Evolutionary conservation across 2,113 vertebrate genomes (phyloP).

Genomic region (Dasypus novemcinctus): DNA sequence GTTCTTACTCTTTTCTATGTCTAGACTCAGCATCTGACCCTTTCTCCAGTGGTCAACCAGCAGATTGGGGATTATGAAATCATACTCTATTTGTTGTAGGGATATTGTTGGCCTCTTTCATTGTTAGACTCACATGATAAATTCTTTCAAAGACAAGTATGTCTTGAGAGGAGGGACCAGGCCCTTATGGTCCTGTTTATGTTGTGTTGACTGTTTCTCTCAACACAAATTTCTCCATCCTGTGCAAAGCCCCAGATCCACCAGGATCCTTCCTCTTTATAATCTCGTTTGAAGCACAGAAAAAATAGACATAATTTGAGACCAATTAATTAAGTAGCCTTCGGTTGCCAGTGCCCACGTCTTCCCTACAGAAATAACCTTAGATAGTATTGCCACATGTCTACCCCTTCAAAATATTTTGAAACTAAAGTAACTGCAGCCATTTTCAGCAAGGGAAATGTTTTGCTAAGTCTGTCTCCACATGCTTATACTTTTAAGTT

Average conservation of each 20-base stretch:
- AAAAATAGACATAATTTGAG: conserved; percentile 2
- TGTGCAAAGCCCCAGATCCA: not conserved
- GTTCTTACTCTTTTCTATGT: not conserved
- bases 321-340: not conserved
- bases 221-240: not conserved
- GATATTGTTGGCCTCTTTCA: not conserved
- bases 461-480: not conserved
- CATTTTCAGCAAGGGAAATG: not conserved
- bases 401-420: not conserved
- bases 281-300: not conserved
- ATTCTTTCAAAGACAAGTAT: conserved; percentile 22
- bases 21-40: not conserved
- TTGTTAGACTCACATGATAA: not conserved
- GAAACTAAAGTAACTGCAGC: not conserved
- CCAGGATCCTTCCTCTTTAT: not conserved
- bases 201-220: not conserved
- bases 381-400: not conserved
- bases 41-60: not conserved
- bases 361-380: not conserved
- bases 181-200: not conserved
- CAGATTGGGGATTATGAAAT: not conserved
- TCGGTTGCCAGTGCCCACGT: not conserved
- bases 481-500: not conserved
- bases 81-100: not conserved
- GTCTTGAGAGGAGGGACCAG: not conserved